phyloP scores from a whole-genome alignment of 2,797 vertebrate genomes.

The Tarsius wallacei region DNA sequence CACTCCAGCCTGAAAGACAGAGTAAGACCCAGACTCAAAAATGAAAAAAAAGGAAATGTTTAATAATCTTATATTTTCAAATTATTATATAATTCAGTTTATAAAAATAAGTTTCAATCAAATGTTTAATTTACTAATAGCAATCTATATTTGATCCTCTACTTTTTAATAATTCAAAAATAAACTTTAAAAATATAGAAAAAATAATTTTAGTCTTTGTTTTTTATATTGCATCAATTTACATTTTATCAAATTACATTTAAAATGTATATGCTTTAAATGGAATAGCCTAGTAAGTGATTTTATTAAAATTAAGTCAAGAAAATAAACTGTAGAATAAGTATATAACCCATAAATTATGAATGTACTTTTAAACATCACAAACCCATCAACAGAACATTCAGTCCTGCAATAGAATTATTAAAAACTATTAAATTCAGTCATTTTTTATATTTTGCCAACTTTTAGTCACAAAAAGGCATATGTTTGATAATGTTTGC shows the following conservation, averaged over 20 bases:
- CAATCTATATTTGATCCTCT: constrained; percentile 18
- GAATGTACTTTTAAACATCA: not conserved
- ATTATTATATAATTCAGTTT: not conserved
- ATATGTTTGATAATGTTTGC: not conserved
- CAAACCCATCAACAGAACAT: not conserved
- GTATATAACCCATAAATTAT: constrained; percentile 31
- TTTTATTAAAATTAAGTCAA: constrained; percentile 50
- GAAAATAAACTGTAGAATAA: not conserved
- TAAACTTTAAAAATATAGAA: not conserved
- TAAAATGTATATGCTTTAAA: not conserved
- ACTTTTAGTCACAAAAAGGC: not conserved
- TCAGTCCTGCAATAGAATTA: not conserved
- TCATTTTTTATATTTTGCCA: constrained; percentile 35
- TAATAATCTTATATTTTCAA: constrained; percentile 20
- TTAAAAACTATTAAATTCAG: constrained; percentile 9
- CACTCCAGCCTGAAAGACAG: too few species aligned
- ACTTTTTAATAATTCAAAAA: constrained; percentile 7
- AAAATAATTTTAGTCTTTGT: not conserved
- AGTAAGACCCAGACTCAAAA: too few species aligned
- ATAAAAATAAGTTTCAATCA: not conserved
- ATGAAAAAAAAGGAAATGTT: too few species aligned
- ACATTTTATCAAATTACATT: constrained; percentile 24
- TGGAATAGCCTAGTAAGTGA: not conserved
- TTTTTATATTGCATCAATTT: constrained; percentile 33
- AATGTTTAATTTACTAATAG: constrained; percentile 4